Evolutionary conservation across 1,140 invertebrate species (phyloP), one percentile per base, ranked within the genome.

Genomic region (Phenacoccus solenopsis): DNA sequence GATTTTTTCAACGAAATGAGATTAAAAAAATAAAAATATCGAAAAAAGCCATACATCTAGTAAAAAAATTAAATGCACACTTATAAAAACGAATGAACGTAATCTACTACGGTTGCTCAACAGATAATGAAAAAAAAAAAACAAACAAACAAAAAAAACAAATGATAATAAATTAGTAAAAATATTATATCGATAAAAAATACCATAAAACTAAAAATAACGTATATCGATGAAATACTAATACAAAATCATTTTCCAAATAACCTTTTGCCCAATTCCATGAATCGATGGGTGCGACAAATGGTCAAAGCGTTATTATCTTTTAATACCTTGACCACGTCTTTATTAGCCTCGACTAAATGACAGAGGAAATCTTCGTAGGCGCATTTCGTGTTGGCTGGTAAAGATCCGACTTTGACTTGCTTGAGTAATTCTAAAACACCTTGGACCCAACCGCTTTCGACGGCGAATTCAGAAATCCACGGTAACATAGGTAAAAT

Each of bases 361-460:
- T 88, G 87, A 75, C 89, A 90, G 13, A 95, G 80, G 76, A 95
- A 88, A 79, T 94, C 91, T 80, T 95, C 92, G 80, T 90, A 94
- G 20, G 92, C 91, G 30, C 88, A 90, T 76, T 93, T 91, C 0
- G 92, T 87, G 76, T 90, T 92, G 0, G 88, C 83, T 16, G 89
- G 88, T 25, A 94, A 79, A 16, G 87, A 86, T 57, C 90, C 90
- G 73, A 89, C 84, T 78, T 89, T 90, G 0, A 93, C 90, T 80
- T 90, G 88, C 67, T 84, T 85, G 38, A 94, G 80, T 68, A 87
- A 88, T 73, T 88, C 86, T 27, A 93, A 83, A 71, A 94, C 93
- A 13, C 90, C 91, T 76, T 92, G 86, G 0, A 89, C 87, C 90
- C 91, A 96, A n/a, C 92, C 92, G 76, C 90, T 93, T 74, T 94